Base-by-base conservation (phyloP, 2,113 vertebrate genomes). In the Ceyx cyanopectus region DNA sequence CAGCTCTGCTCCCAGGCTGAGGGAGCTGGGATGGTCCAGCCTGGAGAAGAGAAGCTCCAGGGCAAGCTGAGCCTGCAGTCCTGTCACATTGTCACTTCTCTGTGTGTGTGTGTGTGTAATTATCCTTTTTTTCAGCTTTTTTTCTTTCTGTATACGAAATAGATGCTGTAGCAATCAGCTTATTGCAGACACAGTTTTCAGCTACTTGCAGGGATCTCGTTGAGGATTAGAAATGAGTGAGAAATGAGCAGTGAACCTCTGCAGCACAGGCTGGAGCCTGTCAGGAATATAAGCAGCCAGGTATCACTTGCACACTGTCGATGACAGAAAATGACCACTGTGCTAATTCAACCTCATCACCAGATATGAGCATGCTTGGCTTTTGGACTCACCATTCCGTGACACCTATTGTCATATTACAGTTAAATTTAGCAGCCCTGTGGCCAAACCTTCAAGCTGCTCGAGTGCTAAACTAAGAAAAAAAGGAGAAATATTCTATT, bases 141-240 rank as follows among this genome's bases (percentile, higher is more conserved):
- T 61, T 34, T 46, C 26, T 62, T n/a, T 0, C 69, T 76, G 5
- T 60, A 10, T 54, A 51, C 85, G 67, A 94, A 87, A 24, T 57
- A 95, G 23, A 37, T 74, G 30, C 63, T 63, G 63, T 80, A 74
- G 70, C 57, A 88, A 54, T 74, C 72, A 83, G 20, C 43, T 88
- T 73, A 58, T 87, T 85, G 66, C 46, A 50, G 46, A 62, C 23
- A 67, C 37, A 78, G 51, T 70, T 95, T 93, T 83, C 82, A 93
- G 87, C 54, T 88, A 81, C 78, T 63, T 88, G 48, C 27, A 40
- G 57, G 37, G 48, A 56, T 74, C 65, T 88, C 57, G 57, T 58
- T 78, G 32, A 85, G 65, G 85, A 68, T 54, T 77, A 80, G 57
- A 87, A 81, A 45, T 63, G 8, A 75, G 56, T 50, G 74, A 56